Conservation (phyloP, 2,888 invertebrate genomes). For the Trissonchulus latispiculum region DNA sequence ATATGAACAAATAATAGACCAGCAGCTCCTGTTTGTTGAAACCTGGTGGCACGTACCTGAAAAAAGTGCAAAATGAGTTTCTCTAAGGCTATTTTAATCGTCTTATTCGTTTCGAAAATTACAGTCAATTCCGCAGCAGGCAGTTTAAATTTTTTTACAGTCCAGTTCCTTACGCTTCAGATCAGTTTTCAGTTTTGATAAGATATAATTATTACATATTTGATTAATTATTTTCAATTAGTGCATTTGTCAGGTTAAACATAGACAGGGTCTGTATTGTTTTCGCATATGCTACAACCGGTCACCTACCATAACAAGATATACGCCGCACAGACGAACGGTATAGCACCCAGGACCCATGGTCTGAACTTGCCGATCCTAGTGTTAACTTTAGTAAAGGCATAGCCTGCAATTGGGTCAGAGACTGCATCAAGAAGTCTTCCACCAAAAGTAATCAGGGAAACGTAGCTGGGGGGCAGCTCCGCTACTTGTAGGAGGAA, state of each 20-base stretch:
- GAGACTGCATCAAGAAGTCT: neutral
- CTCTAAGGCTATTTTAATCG: too few species aligned
- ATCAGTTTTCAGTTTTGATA: too few species aligned
- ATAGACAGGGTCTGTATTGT: too few species aligned
- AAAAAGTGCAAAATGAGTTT: too few species aligned
- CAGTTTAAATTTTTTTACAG: too few species aligned
- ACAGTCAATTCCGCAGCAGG: too few species aligned
- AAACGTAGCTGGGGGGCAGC: neutral
- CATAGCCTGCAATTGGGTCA: conserved; percentile 4
- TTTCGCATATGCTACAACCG: neutral
- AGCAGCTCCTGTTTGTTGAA: neutral
- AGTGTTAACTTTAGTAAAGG: neutral
- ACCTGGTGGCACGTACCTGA: conserved; percentile 5
- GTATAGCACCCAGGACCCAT: conserved; percentile 9
- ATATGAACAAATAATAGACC: conserved; percentile 4
- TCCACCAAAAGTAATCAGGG: neutral
- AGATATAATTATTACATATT: too few species aligned
- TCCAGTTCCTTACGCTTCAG: too few species aligned
- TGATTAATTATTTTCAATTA: too few species aligned
- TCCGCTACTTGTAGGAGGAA: conserved; percentile 7
- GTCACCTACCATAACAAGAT: conserved; percentile 6
- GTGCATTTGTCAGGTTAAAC: too few species aligned
- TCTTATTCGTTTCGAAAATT: too few species aligned
- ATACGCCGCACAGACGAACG: conserved; percentile 4
- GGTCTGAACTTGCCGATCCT: conserved; percentile 11